phyloP scores from a whole-genome alignment of 1,140 invertebrate species.

The Megalonaias nervosa region DNA sequence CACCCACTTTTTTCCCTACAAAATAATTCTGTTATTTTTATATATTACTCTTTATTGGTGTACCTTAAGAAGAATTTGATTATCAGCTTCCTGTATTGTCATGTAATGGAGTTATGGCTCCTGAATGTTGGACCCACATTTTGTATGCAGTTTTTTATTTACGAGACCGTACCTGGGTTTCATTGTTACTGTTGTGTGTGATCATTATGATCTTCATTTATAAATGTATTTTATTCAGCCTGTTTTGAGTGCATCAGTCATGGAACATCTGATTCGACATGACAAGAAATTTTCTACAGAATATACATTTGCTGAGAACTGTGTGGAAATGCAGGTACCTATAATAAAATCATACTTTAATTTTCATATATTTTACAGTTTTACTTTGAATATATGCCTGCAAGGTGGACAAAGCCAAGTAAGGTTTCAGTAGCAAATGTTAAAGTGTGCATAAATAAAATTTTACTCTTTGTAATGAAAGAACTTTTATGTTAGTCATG shows the following conservation, averaged over 20 bases:
- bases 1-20: too few species aligned
- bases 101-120: not conserved
- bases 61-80: too few species aligned
- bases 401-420: not conserved
- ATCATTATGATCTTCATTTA: not conserved
- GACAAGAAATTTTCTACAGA: constrained; percentile 76
- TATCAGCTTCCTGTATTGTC: not conserved
- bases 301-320: constrained; percentile 77
- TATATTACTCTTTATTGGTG: too few species aligned
- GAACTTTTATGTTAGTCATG: too few species aligned
- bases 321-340: constrained; percentile 76
- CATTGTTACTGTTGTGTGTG: not conserved
- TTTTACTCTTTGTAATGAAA: too few species aligned
- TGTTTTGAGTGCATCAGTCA: constrained; percentile 77
- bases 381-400: not conserved
- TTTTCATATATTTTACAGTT: not conserved
- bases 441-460: too few species aligned
- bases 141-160: not conserved
- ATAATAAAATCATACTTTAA: not conserved
- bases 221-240: constrained; percentile 66
- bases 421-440: too few species aligned
- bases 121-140: not conserved
- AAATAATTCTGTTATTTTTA: too few species aligned
- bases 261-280: constrained; percentile 75
- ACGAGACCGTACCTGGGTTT: not conserved